Evolutionary conservation across 92 coral and sea anemone species (phyloP), one percentile per base, ranked within the genome.

Genomic region (Porites cylindrica): DNA sequence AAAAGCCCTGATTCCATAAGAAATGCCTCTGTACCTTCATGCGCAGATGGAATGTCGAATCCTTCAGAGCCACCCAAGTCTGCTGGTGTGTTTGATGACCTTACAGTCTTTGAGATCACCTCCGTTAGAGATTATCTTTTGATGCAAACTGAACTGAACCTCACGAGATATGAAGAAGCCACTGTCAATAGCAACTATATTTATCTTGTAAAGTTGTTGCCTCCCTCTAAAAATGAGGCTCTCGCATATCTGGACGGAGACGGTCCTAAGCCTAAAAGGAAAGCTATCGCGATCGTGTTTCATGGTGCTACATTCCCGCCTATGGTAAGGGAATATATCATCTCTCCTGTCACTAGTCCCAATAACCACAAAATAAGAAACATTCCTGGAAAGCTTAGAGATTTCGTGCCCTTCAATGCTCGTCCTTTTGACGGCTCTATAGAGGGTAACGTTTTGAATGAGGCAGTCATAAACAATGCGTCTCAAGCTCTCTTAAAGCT

Each of bases 91-190:
- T 91, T 91, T 79, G 94, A 93, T 23, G 96, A 93, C 80, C 81
- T 93, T 66, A 74, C 90, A 0, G 54, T 68, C 18, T 71, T 71
- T 0, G 96, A 93, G 26, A 79, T 93, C 68, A 65, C 56, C 2
- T 89, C 80, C 23, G 96, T 93, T 3, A 71, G 94, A 47, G 80
- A 93, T 63, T 93, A 93, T 86, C 61, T 93, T 83, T 72, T 90
- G 21, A 70, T 75, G 4, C 92, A 84, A 59, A n/a, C 62, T 7
- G 64, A 82, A 51, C 77, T 93, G 52, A 81, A 81, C 19, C 72
- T 93, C 13, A 91, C 90, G n/a, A 59, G 80, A 12, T 91, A 72
- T 72, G 72, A 75, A 18, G 43, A 84, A 0, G 94, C 96, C 0
- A 19, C 70, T 9, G 66, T 93, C 52, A 51, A 69, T 29, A 69